Evolutionary conservation across 2,888 invertebrate genomes (phyloP).

Genomic region (Tenodera sinensis): DNA sequence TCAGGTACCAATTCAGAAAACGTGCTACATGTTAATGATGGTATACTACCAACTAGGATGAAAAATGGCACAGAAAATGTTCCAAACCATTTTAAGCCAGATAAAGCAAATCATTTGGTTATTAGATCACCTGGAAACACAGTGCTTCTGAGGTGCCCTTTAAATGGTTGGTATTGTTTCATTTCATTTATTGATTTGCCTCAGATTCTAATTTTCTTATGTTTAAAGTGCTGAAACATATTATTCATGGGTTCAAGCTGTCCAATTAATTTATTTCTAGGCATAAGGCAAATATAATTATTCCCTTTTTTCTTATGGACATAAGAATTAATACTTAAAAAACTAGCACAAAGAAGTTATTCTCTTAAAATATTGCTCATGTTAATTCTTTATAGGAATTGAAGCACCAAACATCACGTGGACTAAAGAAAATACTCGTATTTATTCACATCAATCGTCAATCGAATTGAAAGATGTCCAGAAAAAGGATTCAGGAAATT

Average conservation of each 20-base stretch:
- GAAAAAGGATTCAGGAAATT: slow-evolving; percentile 47
- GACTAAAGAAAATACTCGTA: slow-evolving; percentile 33
- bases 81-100: slow-evolving; percentile 47
- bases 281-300: neutral
- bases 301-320: too few species aligned
- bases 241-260: neutral
- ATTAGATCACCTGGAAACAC: slow-evolving; percentile 77
- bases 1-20: neutral
- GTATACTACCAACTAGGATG: slow-evolving; percentile 32
- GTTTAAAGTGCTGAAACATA: neutral
- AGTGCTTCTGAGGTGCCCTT: slow-evolving; percentile 67
- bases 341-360: neutral
- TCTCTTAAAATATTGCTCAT: neutral
- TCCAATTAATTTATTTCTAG: neutral
- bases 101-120: slow-evolving; percentile 48
- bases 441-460: slow-evolving; percentile 16
- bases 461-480: slow-evolving; percentile 12
- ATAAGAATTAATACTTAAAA: neutral
- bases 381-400: slow-evolving; percentile 34
- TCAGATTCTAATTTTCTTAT: neutral
- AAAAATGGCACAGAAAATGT: slow-evolving; percentile 48
- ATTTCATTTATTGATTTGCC: neutral
- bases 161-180: slow-evolving; percentile 49
- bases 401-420: slow-evolving; percentile 41
- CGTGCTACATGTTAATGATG: neutral